Percentiles rank a stretch among this genome's conserved stretches.
Evolutionary conservation across 2,113 vertebrate genomes (phyloP).

Genomic region (Gobiocypris rarus): DNA sequence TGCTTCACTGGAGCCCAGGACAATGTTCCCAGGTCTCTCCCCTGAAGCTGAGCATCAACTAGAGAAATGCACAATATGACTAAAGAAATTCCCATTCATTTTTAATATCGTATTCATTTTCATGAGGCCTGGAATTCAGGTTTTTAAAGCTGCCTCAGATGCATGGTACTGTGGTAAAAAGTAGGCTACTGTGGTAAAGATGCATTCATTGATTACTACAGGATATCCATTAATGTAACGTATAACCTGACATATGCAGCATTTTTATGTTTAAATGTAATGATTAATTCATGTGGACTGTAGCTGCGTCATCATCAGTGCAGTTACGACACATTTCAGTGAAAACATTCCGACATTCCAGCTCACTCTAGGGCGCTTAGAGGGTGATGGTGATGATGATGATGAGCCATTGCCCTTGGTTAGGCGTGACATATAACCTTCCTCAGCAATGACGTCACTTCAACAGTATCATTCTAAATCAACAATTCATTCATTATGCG

Average conservation of each 20-base stretch:
- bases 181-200: background rate
- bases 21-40: background rate
- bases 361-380: background rate
- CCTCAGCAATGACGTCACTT: slow-evolving; percentile 24
- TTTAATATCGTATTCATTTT: background rate
- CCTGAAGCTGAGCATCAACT: background rate
- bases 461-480: background rate
- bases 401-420: slow-evolving; percentile 44
- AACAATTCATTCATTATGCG: background rate
- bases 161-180: background rate
- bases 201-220: background rate
- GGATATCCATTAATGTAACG: background rate
- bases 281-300: background rate
- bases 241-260: background rate
- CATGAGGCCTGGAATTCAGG: background rate
- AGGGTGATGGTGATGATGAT: background rate
- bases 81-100: background rate
- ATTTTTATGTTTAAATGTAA: background rate
- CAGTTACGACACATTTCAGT: background rate
- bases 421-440: slow-evolving; percentile 19
- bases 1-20: background rate
- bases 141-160: background rate
- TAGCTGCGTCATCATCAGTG: slow-evolving; percentile 29
- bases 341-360: slow-evolving; percentile 1
- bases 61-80: background rate